Evolutionary conservation across 2,888 invertebrate species (phyloP), one percentile per base, ranked within the genome.

Genomic region (Conistra vaccinii): DNA sequence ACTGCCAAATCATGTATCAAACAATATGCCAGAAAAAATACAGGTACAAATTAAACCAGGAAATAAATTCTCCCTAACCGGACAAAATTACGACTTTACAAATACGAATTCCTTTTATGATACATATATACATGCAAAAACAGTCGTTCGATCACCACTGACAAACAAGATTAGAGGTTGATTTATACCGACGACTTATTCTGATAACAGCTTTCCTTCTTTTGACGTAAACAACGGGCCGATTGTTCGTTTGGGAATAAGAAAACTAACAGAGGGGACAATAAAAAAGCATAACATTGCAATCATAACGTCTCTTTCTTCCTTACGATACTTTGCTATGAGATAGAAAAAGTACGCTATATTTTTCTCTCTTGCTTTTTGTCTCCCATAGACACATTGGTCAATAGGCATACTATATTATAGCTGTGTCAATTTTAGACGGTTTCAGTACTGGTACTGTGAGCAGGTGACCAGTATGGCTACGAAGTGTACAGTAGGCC

Each of bases 161-260:
- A 92, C 92, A 93, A 93, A 93, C 92, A 93, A 93, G 92, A 93
- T 93, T 93, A 92, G 87, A 85, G 87, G 87, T 89, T 92, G 93
- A 93, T 93, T 93, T 93, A 93, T 94, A 91, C 90, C 90, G 87
- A 88, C 87, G 91, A 92, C 92, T 91, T 92, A 91, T 92, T 89
- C 91, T 91, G 93, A 93, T 93, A 94, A 91, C 93, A 92, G 91
- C 91, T 90, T 93, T 92, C 88, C 91, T 90, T 91, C 89, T 91
- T 92, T 91, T 91, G 89, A 92, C 88, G 93, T 93, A 94, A 94
- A 94, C 94, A 94, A 92, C 91, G 85, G 87, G 80, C 84, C 87
- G 91, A 92, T 90, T 89, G 88, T 88, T 90, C 82, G 68, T 83
- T 76, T 60, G 78, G 12, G 58, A 14, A 70, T 70, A 12, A 57